phyloP scores from a whole-genome alignment of 2,888 invertebrate species.

The Xanthia togata region DNA sequence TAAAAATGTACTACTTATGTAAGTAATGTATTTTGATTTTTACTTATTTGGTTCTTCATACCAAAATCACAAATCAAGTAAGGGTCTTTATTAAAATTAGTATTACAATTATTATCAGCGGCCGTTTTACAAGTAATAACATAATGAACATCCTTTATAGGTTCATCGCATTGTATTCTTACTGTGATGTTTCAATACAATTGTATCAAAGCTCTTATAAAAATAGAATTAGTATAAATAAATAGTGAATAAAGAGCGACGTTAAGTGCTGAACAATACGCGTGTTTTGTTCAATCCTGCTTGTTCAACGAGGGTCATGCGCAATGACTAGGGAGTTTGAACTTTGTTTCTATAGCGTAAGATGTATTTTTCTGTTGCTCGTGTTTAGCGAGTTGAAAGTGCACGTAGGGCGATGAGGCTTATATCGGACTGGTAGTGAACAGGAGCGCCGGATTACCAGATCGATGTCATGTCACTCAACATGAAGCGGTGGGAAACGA shows the following conservation, averaged over 20 bases:
- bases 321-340: not conserved
- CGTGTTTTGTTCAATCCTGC: slow-evolving; percentile 75
- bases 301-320: slow-evolving; percentile 50
- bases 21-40: not conserved
- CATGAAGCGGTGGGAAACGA: slow-evolving; percentile 69
- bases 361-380: slow-evolving; percentile 20
- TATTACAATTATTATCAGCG: slow-evolving; percentile 31
- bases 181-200: slow-evolving; percentile 71
- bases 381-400: slow-evolving; percentile 41
- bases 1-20: not conserved
- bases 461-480: slow-evolving; percentile 77
- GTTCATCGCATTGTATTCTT: slow-evolving; percentile 61
- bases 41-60: not conserved
- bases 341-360: not conserved
- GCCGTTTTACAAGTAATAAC: slow-evolving; percentile 44
- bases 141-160: slow-evolving; percentile 45
- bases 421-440: slow-evolving; percentile 61
- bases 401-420: slow-evolving; percentile 60
- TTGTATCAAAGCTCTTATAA: slow-evolving; percentile 79
- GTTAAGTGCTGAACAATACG: slow-evolving; percentile 85
- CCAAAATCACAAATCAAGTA: not conserved
- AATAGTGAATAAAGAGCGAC: slow-evolving; percentile 81
- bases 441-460: slow-evolving; percentile 76
- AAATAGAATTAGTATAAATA: slow-evolving; percentile 87
- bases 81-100: slow-evolving; percentile 10